Evolutionary conservation across 2,888 invertebrate genomes (phyloP), one percentile per base, ranked within the genome.

Genomic region (Melolontha melolontha): DNA sequence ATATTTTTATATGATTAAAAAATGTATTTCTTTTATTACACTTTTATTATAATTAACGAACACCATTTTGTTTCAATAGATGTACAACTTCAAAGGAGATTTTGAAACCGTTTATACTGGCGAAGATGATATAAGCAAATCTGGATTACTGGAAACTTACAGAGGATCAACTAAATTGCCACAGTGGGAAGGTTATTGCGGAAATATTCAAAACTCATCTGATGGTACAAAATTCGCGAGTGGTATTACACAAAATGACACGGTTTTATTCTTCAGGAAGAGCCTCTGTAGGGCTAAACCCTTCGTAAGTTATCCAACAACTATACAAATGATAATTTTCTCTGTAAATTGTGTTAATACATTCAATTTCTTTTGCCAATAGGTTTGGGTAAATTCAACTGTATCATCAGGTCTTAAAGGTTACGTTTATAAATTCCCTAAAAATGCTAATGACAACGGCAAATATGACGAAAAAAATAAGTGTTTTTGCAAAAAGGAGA

Each of bases 201-300:
- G 92, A 51, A 90, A 90, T 75, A 88, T 95, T 6, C 87, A 89
- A 69, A 87, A 89, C 22, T 89, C 94, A 0, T 94, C 94, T 0
- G 96, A 96, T 78, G 96, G 95, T 1, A 91, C 93, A 12, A 95
- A 94, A 81, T 96, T 95, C 81, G 88, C 86, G 16, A 91, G 94
- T 11, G 88, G 88, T 59, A 86, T 94, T 0, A 77, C 85, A 22
- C 87, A 86, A 11, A 91, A 93, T 69, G 92, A 93, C 11, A 86
- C 87, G 0, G 80, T 95, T 0, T 80, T 90, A 68, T 93, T 96
- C 83, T 96, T 89, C 82, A 87, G 95, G 70, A 94, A 94, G 80
- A 94, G 94, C 78, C 86, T 96, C 77, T 96, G 96, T 80, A 86
- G 96, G 68, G 89, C 92, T n/a, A 91, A 92, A 27, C 86, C 86